Conservation (phyloP, 2,113 vertebrate genomes). For the Zosterops borbonicus region DNA sequence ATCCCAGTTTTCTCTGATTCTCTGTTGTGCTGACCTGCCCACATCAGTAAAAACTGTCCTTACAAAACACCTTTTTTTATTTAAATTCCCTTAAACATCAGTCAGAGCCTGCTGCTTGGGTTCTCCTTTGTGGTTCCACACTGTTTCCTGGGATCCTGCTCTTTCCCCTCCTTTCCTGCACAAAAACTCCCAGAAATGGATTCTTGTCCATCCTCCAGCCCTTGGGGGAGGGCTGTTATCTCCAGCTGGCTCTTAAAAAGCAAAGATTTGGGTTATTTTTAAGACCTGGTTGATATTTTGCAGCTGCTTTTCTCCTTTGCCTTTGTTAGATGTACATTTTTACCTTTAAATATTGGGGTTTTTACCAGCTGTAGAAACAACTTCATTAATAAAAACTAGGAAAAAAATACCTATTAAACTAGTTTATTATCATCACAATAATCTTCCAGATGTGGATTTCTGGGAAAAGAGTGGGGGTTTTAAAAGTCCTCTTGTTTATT, state of each 20-base stretch:
- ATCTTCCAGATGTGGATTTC: neutral
- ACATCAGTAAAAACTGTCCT: neutral
- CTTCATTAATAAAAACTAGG: neutral
- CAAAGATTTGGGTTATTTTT: neutral
- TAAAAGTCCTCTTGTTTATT: neutral
- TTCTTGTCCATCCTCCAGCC: neutral
- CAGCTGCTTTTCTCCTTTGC: neutral
- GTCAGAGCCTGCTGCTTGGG: neutral
- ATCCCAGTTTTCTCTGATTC: neutral
- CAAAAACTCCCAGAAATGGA: neutral
- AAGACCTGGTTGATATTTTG: neutral
- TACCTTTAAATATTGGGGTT: neutral
- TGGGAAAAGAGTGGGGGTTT: neutral
- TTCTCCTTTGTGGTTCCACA: neutral
- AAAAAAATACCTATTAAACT: neutral
- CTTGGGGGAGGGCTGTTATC: neutral
- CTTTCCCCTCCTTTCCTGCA: neutral
- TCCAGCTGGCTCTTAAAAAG: neutral
- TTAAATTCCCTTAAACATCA: neutral
- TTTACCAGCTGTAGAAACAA: neutral
- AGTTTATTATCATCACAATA: neutral
- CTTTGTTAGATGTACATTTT: neutral
- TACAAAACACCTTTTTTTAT: neutral
- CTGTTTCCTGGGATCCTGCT: neutral
- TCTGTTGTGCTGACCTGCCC: neutral